Evolutionary conservation across 2,888 invertebrate genomes (phyloP), one percentile per base, ranked within the genome.

Genomic region (Plagodis pulveraria): DNA sequence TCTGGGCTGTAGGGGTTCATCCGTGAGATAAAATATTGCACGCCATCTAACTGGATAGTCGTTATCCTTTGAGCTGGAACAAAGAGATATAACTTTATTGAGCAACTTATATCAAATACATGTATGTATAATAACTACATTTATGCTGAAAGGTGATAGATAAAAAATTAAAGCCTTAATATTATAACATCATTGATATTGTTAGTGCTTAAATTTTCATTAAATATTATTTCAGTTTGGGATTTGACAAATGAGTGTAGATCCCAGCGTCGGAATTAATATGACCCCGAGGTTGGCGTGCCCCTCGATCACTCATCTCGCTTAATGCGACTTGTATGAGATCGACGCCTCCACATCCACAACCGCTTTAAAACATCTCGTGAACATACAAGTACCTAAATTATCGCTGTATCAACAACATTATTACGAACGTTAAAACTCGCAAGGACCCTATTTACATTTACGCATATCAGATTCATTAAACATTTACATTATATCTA

Each of bases 1-100:
- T 96, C 96, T 35, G 97, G 96, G 67, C 96, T 96, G 87, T 97
- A 97, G 9, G 97, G 97, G 86, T 97, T 97, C 96, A 97, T 97
- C 79, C 96, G 93, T 75, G 96, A 97, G 70, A 97, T 96, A 83
- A 96, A 97, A 84, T 97, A 97, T 81, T 97, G 97, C 58, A 96
- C 96, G 63, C 96, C 96, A 90, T 97, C 97, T 76, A 97, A 87
- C 83, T 97, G 97, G 74, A 97, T 97, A 70, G 97, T 97, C 65
- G 96, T 97, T 91, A 97, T 97, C 89, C 96, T 95, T 93, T 97
- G 97, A 74, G 95, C 97, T 97, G 94, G 43, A 93, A 94, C 84
- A 86, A 88, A 59, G 68, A 72, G 62, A 65, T 61, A 69, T 33
- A 58, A 50, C 57, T 59, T 40, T 42, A 56, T 56, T 42, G 50